Base-by-base conservation (phyloP, 2,113 vertebrate species). In the Lagopus leucura region DNA sequence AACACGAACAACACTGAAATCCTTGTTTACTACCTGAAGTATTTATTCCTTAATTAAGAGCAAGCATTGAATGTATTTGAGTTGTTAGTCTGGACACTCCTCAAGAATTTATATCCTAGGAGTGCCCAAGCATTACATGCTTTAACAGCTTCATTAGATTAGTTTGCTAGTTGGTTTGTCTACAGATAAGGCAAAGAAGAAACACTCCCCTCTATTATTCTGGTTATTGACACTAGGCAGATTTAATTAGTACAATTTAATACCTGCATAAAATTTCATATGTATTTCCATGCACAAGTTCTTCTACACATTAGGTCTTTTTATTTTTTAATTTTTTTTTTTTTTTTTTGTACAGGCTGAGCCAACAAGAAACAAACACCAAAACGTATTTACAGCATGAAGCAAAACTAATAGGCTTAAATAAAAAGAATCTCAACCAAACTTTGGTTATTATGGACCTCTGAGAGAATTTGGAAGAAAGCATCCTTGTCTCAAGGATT, bases 11-110 rank as follows among this genome's bases (percentile, higher is more conserved):
- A 36, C 42, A 38, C 17, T 8, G 13, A 88, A 84, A 64, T 64
- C 32, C 32, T 64, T 77, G 16, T 25, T 91, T 24, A 73, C n/a
- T 50, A 83, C 80, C 19, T 34, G 18, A 81, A 64, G 42, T 43
- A 81, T 67, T 77, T 74, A 86, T 42, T 86, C 45, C 60, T 60
- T 86, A 86, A 54, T 80, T 84, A 88, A 67, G 10, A 77, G 54
- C 36, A 74, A 55, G 13, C 38, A 87, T 54, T 0, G 2, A 89
- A 82, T 1, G 11, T 45, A 76, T 47, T 61, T 66, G 3, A 85
- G 55, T 60, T 74, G 14, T 87, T 76, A 85, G 11, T 66, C 42
- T 65, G 69, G 74, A 71, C 58, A 77, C 7, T 58, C 66, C n/a
- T 28, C 60, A 82, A 15, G 34, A 81, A 77, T 47, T 87, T 27